phyloP scores from a whole-genome alignment of 64 coral and sea anemone genomes.

The Acropora tenuis region DNA sequence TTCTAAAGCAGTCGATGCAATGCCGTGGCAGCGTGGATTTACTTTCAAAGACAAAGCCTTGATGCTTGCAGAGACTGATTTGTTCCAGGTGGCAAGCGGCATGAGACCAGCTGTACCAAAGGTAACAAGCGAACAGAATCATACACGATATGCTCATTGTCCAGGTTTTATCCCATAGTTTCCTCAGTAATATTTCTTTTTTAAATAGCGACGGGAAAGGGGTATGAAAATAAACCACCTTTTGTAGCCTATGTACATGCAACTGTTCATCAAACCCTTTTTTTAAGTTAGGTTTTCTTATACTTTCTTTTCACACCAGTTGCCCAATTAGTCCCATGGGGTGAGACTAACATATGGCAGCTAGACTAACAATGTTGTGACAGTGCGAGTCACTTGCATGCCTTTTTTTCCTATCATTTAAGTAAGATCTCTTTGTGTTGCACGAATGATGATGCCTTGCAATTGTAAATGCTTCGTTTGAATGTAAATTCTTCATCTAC shows the following conservation, averaged over 20 bases:
- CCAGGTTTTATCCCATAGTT: neutral
- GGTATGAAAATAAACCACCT: neutral
- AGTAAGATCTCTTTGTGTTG: too few relatives aligned
- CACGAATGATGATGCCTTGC: too few relatives aligned
- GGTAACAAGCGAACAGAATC: neutral
- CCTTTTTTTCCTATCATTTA: too few relatives aligned
- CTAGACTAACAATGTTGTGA: too few relatives aligned
- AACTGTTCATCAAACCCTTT: too few relatives aligned
- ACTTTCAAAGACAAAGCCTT: constrained; percentile 56
- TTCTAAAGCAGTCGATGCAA: neutral
- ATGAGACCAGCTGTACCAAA: constrained; percentile 37
- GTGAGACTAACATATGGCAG: too few relatives aligned
- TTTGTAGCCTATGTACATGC: neutral
- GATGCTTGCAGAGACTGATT: neutral
- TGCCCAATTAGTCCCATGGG: too few relatives aligned
- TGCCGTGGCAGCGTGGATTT: constrained; percentile 41
- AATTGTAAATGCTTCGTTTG: too few relatives aligned
- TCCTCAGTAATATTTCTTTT: neutral
- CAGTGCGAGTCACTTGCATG: too few relatives aligned
- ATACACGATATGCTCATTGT: neutral
- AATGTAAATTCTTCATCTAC: too few relatives aligned
- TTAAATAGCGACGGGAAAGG: neutral
- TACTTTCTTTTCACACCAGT: too few relatives aligned
- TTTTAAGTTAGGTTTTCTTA: too few relatives aligned
- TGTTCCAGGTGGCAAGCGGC: constrained; percentile 1